Evolutionary conservation across 2,888 invertebrate species (phyloP).

Genomic region (Drosophila rellima): DNA sequence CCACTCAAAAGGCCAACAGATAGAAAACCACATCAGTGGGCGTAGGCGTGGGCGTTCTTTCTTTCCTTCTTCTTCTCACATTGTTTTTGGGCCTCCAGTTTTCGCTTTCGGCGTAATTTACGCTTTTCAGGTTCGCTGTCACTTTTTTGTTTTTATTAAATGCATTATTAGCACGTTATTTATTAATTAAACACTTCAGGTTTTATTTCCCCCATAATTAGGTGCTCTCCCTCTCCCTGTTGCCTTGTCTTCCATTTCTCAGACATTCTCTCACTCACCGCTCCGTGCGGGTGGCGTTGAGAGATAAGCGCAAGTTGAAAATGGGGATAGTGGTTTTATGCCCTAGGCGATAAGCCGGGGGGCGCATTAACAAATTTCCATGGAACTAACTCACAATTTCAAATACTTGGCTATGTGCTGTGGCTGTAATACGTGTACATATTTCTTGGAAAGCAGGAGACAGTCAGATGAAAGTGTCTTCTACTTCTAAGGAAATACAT

Average conservation of each 20-base stretch:
- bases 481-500: neutral
- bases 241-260: neutral
- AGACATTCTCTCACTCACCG: constrained; percentile 4
- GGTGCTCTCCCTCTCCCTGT: constrained; percentile 19
- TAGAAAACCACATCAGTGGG: constrained; percentile 46
- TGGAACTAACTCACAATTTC: constrained; percentile 28
- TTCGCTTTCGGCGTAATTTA: constrained; percentile 19
- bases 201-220: constrained; percentile 67
- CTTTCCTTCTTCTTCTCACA: neutral
- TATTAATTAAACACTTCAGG: constrained; percentile 77
- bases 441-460: constrained; percentile 27
- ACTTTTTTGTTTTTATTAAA: constrained; percentile 57
- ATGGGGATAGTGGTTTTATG: constrained; percentile 36
- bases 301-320: constrained; percentile 51
- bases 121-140: constrained; percentile 35
- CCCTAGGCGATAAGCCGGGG: constrained; percentile 44
- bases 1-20: constrained; percentile 36
- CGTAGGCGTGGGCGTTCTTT: constrained; percentile 9
- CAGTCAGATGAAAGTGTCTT: constrained; percentile 7
- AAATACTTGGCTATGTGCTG: constrained; percentile 31
- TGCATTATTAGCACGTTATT: constrained; percentile 80
- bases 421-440: constrained; percentile 4
- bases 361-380: constrained; percentile 37
- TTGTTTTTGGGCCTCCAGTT: constrained; percentile 18
- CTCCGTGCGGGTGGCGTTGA: constrained; percentile 32